phyloP scores from a whole-genome alignment of 2,888 invertebrate genomes.

The Spilarctia lutea region DNA sequence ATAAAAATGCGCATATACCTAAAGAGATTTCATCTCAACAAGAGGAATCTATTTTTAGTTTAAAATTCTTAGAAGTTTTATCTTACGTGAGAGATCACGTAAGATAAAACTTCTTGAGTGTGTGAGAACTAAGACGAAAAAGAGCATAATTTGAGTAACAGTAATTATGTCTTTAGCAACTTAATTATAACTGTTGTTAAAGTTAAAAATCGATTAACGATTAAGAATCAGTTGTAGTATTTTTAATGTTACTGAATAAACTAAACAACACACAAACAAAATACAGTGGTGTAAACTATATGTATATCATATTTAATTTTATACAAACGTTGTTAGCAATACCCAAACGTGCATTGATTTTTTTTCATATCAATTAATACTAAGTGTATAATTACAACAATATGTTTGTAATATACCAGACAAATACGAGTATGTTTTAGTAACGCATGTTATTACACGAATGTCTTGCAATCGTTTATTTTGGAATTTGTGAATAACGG shows the following conservation, averaged over 20 bases:
- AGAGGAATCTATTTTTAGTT: neutral
- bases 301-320: neutral
- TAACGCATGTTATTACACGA: neutral
- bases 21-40: neutral
- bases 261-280: neutral
- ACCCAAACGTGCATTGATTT: constrained; percentile 17
- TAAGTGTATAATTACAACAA: constrained; percentile 14
- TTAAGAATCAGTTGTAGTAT: too few species aligned
- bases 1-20: neutral
- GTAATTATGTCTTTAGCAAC: neutral
- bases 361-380: constrained; percentile 30
- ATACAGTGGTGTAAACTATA: neutral
- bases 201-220: too few species aligned
- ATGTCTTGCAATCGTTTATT: constrained; percentile 22
- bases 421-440: constrained; percentile 27
- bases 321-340: constrained; percentile 18
- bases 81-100: too few species aligned
- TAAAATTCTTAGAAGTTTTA: neutral
- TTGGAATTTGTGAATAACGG: constrained; percentile 14
- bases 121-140: neutral
- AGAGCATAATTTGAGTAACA: neutral
- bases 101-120: too few species aligned
- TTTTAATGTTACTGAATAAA: neutral
- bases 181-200: too few species aligned
- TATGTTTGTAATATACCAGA: constrained; percentile 23